Evolutionary conservation across 2,113 vertebrate species (phyloP), one percentile per base, ranked within the genome.

Genomic region (Equus przewalskii): DNA sequence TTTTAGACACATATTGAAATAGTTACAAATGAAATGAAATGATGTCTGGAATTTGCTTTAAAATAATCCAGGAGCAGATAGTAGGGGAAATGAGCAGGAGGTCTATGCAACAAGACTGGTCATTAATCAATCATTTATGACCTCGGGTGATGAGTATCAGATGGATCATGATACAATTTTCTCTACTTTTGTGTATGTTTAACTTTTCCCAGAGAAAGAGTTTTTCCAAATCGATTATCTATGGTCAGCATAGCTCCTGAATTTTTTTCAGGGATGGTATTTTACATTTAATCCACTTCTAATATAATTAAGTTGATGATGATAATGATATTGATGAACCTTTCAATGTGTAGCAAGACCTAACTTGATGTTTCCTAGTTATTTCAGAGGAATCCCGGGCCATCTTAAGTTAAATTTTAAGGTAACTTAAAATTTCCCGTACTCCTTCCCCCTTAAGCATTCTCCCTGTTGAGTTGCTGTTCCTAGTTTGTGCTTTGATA

Each of bases 231-330:
- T 79, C 49, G 21, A 89, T 58, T 67, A 82, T 51, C 85, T 96
- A 22, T 56, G 49, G 56, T 76, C 46, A 93, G 44, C 56, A 54
- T 14, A 97, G 65, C 64, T 85, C 24, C 18, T 65, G 33, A 33
- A 62, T 21, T 70, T 19, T 12, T 56, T 36, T 18, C n/a, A 94
- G 49, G 54, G 10, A 41, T 33, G 14, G 26, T 85, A 83, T 91
- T 92, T 92, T 91, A 51, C 13, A 67, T 96, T 46, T 83, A 95
- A 96, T 89, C 18, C 78, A 92, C 89, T 91, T 94, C 33, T 73
- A 91, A 56, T 60, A 86, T 58, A 97, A 97, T 82, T 76, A 97
- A 75, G 72, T 30, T 69, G 89, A 94, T 54, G 51, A 54, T 15
- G 51, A 54, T 54, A 54, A 54, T 54, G 70, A 64, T 93, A 91